phyloP scores from a whole-genome alignment of 2,888 invertebrate species.

The Venusia cambrica region DNA sequence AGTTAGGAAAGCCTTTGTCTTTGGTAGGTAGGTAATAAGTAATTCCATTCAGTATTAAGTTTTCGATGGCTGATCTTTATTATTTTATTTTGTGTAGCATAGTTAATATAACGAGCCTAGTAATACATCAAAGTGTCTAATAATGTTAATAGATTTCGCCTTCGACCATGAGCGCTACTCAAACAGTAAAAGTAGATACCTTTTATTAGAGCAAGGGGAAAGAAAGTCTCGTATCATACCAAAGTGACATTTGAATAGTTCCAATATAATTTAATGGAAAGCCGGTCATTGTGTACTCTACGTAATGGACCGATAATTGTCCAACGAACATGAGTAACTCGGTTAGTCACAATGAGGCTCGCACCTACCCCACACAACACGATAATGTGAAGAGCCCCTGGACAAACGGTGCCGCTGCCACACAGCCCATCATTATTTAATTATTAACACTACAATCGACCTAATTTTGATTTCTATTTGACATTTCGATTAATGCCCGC shows the following conservation, averaged over 20 bases:
- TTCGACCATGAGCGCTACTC: too few relatives aligned
- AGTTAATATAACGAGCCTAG: too few relatives aligned
- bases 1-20: too few relatives aligned
- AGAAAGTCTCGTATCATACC: conserved; percentile 41
- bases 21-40: too few relatives aligned
- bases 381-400: conserved; percentile 38
- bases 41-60: too few relatives aligned
- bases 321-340: conserved; percentile 77
- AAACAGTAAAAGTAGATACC: neutral
- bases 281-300: conserved; percentile 61
- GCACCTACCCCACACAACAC: conserved; percentile 59
- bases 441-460: conserved; percentile 80
- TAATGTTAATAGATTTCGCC: conserved; percentile 1
- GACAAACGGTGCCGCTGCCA: conserved; percentile 52
- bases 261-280: conserved; percentile 65
- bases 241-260: conserved; percentile 53
- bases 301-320: conserved; percentile 78
- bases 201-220: conserved; percentile 17
- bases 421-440: conserved; percentile 70
- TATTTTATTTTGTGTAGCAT: too few relatives aligned
- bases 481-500: conserved; percentile 73
- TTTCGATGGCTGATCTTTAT: too few relatives aligned
- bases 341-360: conserved; percentile 73
- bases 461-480: conserved; percentile 81
- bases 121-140: too few relatives aligned